phyloP scores from a whole-genome alignment of 2,113 vertebrate species.

The Bufo gargarizans region DNA sequence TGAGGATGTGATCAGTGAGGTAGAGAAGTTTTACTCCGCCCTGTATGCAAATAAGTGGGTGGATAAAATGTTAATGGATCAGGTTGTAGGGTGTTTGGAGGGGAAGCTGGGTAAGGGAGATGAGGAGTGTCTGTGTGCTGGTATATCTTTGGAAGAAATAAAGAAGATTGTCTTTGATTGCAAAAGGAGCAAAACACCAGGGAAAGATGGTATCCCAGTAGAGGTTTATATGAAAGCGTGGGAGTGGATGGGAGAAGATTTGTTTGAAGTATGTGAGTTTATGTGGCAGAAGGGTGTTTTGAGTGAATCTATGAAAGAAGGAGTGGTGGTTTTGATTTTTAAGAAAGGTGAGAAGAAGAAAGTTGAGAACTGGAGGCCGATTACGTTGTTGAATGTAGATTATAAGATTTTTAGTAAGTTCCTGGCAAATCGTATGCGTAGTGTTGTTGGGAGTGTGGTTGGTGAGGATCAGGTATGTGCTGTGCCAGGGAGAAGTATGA shows the following conservation, averaged over 20 bases:
- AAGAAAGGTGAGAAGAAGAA: not conserved
- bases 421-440: no score
- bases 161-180: not conserved
- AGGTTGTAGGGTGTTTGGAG: not conserved
- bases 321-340: not conserved
- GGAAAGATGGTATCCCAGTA: not conserved
- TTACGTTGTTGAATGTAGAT: no score
- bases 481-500: no score
- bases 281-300: not conserved
- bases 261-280: not conserved
- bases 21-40: not conserved
- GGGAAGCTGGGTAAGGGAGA: no score
- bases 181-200: not conserved
- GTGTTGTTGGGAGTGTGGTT: no score
- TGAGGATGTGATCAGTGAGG: not conserved
- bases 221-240: not conserved
- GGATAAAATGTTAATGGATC: not conserved
- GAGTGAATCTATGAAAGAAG: no score
- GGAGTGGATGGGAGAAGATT: not conserved
- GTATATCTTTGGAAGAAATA: not conserved
- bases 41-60: not conserved
- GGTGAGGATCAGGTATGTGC: no score
- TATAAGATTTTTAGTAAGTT: no score
- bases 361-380: not conserved
- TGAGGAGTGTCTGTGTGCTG: not conserved